phyloP scores from a whole-genome alignment of 1,140 invertebrate genomes.

The Ceratina australensis region DNA sequence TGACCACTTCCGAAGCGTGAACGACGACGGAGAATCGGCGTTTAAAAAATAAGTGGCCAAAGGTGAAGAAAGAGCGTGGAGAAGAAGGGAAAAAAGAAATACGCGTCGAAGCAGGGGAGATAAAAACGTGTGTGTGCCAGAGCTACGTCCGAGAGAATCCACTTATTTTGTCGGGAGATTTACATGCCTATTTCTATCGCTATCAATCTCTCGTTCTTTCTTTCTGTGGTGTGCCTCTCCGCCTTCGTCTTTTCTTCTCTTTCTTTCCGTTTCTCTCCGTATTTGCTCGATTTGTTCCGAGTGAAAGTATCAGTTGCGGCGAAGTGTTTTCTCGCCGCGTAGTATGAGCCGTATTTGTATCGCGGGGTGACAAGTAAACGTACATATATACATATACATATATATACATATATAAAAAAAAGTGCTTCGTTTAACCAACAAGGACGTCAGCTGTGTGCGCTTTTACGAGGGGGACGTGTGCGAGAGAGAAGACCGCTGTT shows the following conservation, averaged over 20 bases:
- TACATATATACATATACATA: no score
- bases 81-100: constrained; percentile 11
- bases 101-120: constrained; percentile 39
- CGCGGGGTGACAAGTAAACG: constrained; percentile 16
- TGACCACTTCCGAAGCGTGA: constrained; percentile 49
- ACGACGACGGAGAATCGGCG: constrained; percentile 19
- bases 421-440: constrained; percentile 61
- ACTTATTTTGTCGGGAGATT: constrained; percentile 44
- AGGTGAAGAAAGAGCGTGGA: constrained; percentile 27
- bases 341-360: constrained; percentile 35
- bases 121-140: constrained; percentile 38
- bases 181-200: constrained; percentile 32
- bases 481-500: constrained; percentile 69
- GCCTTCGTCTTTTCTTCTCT: constrained; percentile 9
- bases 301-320: constrained; percentile 36
- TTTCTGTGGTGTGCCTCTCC: constrained; percentile 7
- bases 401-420: constrained; percentile 16
- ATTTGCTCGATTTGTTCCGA: constrained; percentile 24
- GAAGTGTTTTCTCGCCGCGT: constrained; percentile 24
- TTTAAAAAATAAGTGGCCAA: constrained; percentile 35
- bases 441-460: constrained; percentile 71
- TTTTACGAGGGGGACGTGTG: constrained; percentile 62
- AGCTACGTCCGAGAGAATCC: constrained; percentile 34
- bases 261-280: constrained; percentile 16
- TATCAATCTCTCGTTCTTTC: neutral